Conservation (phyloP, 1,140 invertebrate species). For the Drosophila pseudoobscura region DNA sequence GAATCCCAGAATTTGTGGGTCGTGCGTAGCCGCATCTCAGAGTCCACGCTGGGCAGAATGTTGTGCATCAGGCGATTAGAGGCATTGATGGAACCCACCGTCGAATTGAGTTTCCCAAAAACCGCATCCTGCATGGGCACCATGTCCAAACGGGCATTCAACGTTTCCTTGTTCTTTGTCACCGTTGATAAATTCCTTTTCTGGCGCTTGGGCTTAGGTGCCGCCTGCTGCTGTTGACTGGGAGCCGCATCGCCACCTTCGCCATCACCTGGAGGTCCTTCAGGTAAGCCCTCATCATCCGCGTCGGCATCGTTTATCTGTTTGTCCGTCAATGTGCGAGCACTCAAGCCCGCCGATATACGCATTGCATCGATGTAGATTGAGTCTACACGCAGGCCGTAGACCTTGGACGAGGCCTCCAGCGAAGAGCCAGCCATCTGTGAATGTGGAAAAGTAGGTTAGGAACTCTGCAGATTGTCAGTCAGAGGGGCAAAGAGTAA, state of each 20-base stretch:
- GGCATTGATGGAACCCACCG: conserved; percentile 78
- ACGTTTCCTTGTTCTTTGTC: conserved; percentile 82
- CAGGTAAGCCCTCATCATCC: conserved; percentile 57
- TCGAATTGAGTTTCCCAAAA: conserved; percentile 80
- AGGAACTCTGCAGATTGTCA: no score
- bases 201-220: conserved; percentile 66
- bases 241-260: conserved; percentile 15
- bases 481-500: no score
- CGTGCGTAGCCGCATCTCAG: conserved; percentile 66
- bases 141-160: conserved; percentile 76
- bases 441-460: neutral
- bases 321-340: conserved; percentile 61
- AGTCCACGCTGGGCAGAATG: conserved; percentile 66
- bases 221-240: conserved; percentile 8
- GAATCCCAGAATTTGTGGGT: conserved; percentile 70
- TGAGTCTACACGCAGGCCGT: conserved; percentile 88
- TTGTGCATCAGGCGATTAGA: conserved; percentile 81
- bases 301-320: conserved; percentile 61
- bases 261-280: conserved; percentile 5
- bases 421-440: conserved; percentile 87
- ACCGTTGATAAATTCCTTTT: conserved; percentile 81
- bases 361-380: conserved; percentile 88
- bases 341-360: conserved; percentile 86
- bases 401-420: conserved; percentile 91
- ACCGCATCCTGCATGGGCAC: conserved; percentile 77